phyloP scores from a whole-genome alignment of 1,140 invertebrate genomes.

The Galleria mellonella region DNA sequence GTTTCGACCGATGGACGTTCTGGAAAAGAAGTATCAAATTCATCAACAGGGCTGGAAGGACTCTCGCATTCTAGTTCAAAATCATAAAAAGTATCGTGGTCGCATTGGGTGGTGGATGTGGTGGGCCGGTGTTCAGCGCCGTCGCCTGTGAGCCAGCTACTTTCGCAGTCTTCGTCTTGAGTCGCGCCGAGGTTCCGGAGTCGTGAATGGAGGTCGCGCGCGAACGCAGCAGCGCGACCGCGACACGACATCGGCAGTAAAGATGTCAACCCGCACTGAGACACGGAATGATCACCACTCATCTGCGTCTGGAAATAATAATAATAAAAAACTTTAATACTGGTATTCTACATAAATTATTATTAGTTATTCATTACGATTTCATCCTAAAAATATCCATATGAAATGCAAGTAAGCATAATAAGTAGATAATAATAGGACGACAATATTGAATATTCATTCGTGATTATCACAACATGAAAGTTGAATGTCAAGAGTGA shows the following conservation, averaged over 20 bases:
- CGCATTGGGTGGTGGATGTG: slow-evolving; percentile 62
- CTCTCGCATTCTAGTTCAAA: slow-evolving; percentile 78
- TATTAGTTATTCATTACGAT: no score
- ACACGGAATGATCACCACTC: slow-evolving; percentile 60
- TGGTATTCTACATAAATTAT: not conserved
- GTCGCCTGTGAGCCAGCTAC: slow-evolving; percentile 63
- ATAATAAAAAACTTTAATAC: slow-evolving; percentile 8
- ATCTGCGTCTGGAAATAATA: slow-evolving; percentile 68
- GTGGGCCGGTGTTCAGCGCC: slow-evolving; percentile 42
- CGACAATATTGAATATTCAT: not conserved
- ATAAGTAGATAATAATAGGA: no score
- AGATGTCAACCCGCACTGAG: slow-evolving; percentile 70
- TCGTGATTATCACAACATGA: slow-evolving; percentile 29
- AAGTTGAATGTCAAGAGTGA: slow-evolving; percentile 64
- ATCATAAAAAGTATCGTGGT: slow-evolving; percentile 73
- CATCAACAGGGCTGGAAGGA: slow-evolving; percentile 80
- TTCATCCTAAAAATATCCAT: not conserved
- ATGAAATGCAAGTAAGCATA: no score
- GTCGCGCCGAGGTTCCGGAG: slow-evolving; percentile 80
- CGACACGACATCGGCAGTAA: slow-evolving; percentile 81
- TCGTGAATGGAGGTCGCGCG: slow-evolving; percentile 82
- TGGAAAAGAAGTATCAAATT: slow-evolving; percentile 69
- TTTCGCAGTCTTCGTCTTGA: slow-evolving; percentile 55
- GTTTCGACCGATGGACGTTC: slow-evolving; percentile 38
- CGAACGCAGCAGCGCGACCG: slow-evolving; percentile 85